These are phyloP conservation scores for Molanna angustata DNA, from an alignment of 2,888 invertebrate genomes.

Conservation along the genomic window DNA sequence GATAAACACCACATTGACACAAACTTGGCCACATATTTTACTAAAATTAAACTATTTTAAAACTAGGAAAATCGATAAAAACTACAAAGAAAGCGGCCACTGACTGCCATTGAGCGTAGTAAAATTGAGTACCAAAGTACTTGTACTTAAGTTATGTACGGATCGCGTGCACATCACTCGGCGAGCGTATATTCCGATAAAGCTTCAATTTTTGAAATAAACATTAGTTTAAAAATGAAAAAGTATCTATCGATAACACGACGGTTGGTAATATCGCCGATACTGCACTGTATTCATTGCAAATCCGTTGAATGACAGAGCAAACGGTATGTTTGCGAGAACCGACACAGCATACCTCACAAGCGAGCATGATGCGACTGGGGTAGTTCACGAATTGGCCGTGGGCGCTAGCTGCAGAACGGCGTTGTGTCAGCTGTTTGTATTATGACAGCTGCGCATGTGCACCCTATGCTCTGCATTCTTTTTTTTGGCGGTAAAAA, in stretches of 20 bases:
- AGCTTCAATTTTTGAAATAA: constrained; percentile 17
- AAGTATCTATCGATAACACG: no score
- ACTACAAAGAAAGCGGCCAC: constrained; percentile 16
- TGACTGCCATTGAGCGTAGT: constrained; percentile 8
- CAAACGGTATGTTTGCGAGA: constrained; percentile 7
- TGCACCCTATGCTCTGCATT: constrained; percentile 1
- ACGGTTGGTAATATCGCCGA: no score
- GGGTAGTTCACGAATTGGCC: constrained; percentile 15
- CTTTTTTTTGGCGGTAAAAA: constrained; percentile 24
- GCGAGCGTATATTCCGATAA: constrained; percentile 2
- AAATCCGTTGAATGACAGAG: not conserved
- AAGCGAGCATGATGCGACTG: constrained; percentile 20
- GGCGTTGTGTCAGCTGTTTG: constrained; percentile 17
- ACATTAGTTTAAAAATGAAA: constrained; percentile 11
- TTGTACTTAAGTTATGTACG: constrained; percentile 1
- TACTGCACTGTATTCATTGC: no score
- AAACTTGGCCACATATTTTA: constrained; percentile 4
- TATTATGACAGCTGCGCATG: constrained; percentile 9
- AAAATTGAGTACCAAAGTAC: constrained; percentile 5
- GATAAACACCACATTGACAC: constrained; percentile 2
- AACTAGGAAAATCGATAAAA: constrained; percentile 26
- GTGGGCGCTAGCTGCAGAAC: constrained; percentile 12
- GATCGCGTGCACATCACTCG: constrained; percentile 9
- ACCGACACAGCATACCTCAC: constrained; percentile 6
- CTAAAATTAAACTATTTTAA: constrained; percentile 2